Base-by-base conservation (phyloP, 2,888 invertebrate genomes). In the Sinotaia quadrata region DNA sequence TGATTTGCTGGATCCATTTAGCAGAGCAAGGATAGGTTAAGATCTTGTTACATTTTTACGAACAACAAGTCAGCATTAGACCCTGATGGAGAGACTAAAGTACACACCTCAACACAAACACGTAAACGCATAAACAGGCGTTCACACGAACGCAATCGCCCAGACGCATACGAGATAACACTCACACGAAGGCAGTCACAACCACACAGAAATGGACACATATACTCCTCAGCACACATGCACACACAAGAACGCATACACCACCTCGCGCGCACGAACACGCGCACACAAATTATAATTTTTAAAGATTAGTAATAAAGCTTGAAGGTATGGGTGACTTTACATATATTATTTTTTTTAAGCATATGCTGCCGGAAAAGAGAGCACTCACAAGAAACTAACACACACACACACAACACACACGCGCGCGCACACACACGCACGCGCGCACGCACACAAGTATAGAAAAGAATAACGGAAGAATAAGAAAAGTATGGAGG, bases 401-500 rank as follows among this genome's bases (percentile, higher is more conserved):
- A 52, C 52, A 52, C 52, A 24, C 52, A 52, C 52, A 56, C 56
- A 33, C 56, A 56, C 56, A 56, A 18, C 33, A 56, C 56, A 56
- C 56, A 5, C 33, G 10, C 56, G 31, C 56, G 31, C 56, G 31
- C 56, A 33, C 56, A 33, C 56, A 33, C 56, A 33, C 56, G 31
- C 56, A 15, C 31, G 56, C 41, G 18, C 41, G 18, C 41, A 41
- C 41, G 18, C 41, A 41, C 41, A 41, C 41, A 41, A n/a, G n/a
- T 18, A 41, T 18, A 18, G 18, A 18, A 41, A 41, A 41, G 41
- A 41, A 12, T 41, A 41, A 41, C 41, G 41, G 41, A 18, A 41
- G 41, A 12, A 8, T 41, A 18, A 18, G 18, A 41, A 41, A 41
- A 18, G 41, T 12, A 41, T 41, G 41, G 41, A 18, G 41, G 8